Evolutionary conservation across 2,113 vertebrate genomes (phyloP), one percentile per base, ranked within the genome.

Genomic region (Semnornis frantzii): DNA sequence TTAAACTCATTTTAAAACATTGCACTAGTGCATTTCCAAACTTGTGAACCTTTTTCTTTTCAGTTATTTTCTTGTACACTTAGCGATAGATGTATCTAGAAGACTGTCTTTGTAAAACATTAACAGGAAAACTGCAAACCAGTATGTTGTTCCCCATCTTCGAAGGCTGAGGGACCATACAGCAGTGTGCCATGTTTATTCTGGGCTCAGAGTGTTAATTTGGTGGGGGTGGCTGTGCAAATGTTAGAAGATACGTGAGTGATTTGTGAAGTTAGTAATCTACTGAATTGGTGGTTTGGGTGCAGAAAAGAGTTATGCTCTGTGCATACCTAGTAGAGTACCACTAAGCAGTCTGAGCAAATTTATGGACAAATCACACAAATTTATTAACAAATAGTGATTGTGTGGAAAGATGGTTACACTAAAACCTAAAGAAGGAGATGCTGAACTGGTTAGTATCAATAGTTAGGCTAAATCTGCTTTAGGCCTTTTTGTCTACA

Each of bases 401-500:
- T 66, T 82, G 9, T 33, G 76, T 69, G 25, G 33, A 73, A 54
- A 37, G 6, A 70, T 21, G 8, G 6, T 58, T 77, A 25, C 11
- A 16, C 12, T 55, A 37, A 64, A 60, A 64, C 19, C 5, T 31
- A 64, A 28, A 75, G 27, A 3, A 1, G 68, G 24, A 59, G 34
- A 30, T 27, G 16, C 3, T 1, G 5, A 70, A 15, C 31, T 31
- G 25, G 5, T 34, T 70, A 54, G 10, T 9, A 27, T n/a, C 52
- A 33, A 33, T 20, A 57, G 21, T 25, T 2, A 3, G 12, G 13
- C 16, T 57, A 42, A 57, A 23, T 14, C 2, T n/a, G 4, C 6
- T 76, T 33, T 27, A 3, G 1, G 0, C 0, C 2, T n/a, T n/a
- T 62, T 37, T 44, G 21, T 9, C 15, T 48, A 4, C 3, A 5